Evolutionary conservation across 2,797 vertebrate species (phyloP), one percentile per base, ranked within the genome.

Genomic region (Enteromius treurensis): DNA sequence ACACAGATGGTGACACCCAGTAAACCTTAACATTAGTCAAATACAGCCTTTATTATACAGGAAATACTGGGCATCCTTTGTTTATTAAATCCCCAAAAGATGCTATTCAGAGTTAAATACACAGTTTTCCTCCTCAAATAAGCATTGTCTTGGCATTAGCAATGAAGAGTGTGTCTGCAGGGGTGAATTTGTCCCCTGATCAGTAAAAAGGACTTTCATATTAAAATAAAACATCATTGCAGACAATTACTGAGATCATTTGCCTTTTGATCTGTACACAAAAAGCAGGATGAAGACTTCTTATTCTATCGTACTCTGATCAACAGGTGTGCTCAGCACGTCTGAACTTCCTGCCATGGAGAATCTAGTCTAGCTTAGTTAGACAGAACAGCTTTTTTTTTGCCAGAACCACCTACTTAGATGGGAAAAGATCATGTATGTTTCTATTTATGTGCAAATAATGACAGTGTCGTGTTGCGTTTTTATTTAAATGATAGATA

Each of bases 281-380:
- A 14, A 71, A 71, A 49, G n/a, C 71, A 53, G 29, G 45, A 53
- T 74, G 68, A 70, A 47, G 68, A 47, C 9, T 21, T 74, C 29
- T 49, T 23, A 53, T 51, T 74, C 47, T 74, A 49, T 10, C 9
- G 9, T 74, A 14, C 4, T 51, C 23, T 74, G 15, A 53, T 53
- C 26, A 74, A 53, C 47, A 32, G 29, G 47, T 70, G 26, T 5
- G 13, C 26, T 51, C 71, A 11, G 70, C 47, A 53, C 32, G 26
- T 26, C 15, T 74, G 14, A 15, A 53, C 17, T 4, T 51, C 29
- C 17, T 74, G 2, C 29, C 47, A 13, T 53, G 26, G 32, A 29
- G 47, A 74, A 51, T 67, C 64, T 67, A 65, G 21, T 70, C 40
- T 45, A 11, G 0, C 19, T n/a, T 37, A 70, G 17, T 17, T 19